phyloP scores from a whole-genome alignment of 2,113 vertebrate species.

The Sinosuthora webbiana region DNA sequence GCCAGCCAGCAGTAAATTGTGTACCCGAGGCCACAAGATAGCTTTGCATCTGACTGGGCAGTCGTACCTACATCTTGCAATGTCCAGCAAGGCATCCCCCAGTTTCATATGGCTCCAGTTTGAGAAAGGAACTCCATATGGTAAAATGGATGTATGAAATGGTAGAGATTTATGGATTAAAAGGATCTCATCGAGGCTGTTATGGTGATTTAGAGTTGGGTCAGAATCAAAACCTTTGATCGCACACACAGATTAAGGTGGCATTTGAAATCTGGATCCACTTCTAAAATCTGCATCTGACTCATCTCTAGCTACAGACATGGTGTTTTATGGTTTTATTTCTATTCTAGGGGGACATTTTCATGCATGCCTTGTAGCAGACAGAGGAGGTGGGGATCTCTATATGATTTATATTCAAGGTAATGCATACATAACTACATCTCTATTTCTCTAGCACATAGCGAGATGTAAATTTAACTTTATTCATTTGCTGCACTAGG shows the following conservation, averaged over 20 bases:
- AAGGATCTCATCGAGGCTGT: background rate
- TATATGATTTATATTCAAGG: slow-evolving; percentile 55
- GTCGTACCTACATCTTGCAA: fast-evolving
- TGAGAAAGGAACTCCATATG: background rate
- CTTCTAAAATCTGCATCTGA: slow-evolving; percentile 43
- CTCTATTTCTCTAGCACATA: slow-evolving; percentile 44
- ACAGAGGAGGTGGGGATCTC: slow-evolving; percentile 37
- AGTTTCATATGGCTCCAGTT: background rate
- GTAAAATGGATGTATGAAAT: background rate
- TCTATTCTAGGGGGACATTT: slow-evolving; percentile 28
- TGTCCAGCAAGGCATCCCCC: background rate
- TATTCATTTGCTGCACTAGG: slow-evolving; percentile 32
- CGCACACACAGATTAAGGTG: background rate
- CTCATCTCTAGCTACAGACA: slow-evolving; percentile 38
- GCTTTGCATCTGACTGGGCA: background rate
- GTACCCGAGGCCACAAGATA: background rate
- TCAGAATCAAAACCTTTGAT: slow-evolving; percentile 45
- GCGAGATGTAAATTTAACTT: slow-evolving; percentile 17
- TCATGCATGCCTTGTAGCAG: slow-evolving; percentile 31
- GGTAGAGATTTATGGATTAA: background rate
- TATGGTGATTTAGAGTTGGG: background rate
- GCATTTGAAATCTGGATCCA: slow-evolving; percentile 35
- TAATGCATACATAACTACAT: slow-evolving; percentile 54
- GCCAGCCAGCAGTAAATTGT: background rate
- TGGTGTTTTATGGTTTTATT: background rate